Conservation (phyloP, 2,888 invertebrate genomes). For the Alentia gelatinosa region DNA sequence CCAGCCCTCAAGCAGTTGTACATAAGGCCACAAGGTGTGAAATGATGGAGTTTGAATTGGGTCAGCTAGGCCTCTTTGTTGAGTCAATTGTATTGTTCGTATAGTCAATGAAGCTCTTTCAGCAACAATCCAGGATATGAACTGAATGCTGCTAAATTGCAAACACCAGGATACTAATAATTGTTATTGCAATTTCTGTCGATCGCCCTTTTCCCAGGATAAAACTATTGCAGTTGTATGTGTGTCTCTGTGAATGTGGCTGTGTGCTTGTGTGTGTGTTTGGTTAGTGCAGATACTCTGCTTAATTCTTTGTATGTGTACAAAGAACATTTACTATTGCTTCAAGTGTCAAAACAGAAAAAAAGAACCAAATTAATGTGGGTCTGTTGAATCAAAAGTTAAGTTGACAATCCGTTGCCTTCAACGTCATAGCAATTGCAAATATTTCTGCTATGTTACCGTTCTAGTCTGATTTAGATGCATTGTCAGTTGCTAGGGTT, state of each 20-base stretch:
- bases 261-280: neutral
- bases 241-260: neutral
- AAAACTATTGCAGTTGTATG: too few relatives aligned
- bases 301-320: neutral
- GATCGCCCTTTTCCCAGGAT: neutral
- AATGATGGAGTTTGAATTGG: neutral
- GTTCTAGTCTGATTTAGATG: neutral
- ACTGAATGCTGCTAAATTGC: constrained; percentile 27
- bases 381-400: neutral
- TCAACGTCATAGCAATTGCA: neutral
- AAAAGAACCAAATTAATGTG: neutral
- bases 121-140: neutral
- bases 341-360: neutral
- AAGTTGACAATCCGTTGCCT: neutral
- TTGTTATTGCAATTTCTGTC: neutral
- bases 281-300: neutral
- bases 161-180: neutral
- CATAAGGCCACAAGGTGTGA: neutral
- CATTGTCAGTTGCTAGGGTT: neutral
- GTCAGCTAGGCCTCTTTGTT: neutral
- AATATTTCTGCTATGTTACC: neutral
- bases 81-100: neutral
- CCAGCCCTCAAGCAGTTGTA: neutral
- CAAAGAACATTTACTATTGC: neutral
- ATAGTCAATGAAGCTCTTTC: neutral